Percentiles rank a stretch among this genome's conserved stretches.
These are phyloP conservation scores for Calliphora vomitoria DNA, from an alignment of 2,888 invertebrate species.

Conservation along the genomic window DNA sequence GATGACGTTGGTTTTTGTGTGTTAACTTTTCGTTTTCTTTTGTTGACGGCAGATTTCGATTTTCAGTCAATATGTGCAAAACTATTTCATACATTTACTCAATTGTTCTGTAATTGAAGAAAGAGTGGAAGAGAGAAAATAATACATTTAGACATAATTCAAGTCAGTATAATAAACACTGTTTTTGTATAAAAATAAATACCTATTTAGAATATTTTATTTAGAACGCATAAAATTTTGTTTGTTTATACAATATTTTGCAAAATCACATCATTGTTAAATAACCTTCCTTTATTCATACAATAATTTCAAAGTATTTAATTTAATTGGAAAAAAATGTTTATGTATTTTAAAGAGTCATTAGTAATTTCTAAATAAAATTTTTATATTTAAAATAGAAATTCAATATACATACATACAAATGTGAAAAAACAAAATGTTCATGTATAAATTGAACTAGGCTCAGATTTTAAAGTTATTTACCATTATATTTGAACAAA, in stretches of 20 bases:
- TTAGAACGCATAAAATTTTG: not conserved
- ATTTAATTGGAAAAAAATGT: too few species aligned
- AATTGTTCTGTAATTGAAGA: slow-evolving; percentile 48
- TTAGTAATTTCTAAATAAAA: too few species aligned
- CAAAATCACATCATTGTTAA: not conserved
- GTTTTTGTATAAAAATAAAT: slow-evolving; percentile 11
- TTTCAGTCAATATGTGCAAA: slow-evolving; percentile 3
- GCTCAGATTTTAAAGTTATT: too few species aligned
- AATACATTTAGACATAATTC: not conserved
- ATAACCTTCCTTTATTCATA: not conserved
- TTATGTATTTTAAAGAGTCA: too few species aligned
- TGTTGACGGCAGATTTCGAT: slow-evolving; percentile 17
- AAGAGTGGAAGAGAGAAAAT: slow-evolving; percentile 13
- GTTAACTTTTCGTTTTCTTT: slow-evolving; percentile 9
- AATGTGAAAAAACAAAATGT: too few species aligned
- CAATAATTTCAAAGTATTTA: too few species aligned
- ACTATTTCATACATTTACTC: not conserved
- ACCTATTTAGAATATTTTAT: slow-evolving; percentile 13
- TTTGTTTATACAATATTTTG: slow-evolving; percentile 4
- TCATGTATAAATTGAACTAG: too few species aligned
- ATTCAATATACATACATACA: too few species aligned
- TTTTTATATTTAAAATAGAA: too few species aligned
- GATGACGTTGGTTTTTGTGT: slow-evolving; percentile 17
- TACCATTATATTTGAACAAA: too few species aligned
- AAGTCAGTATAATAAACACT: not conserved